Evolutionary conservation across 30 jellyfish, hydroid and myxozoan genomes (phyloP), one percentile per base, ranked within the genome.

Genomic region (Cassiopea andromeda): DNA sequence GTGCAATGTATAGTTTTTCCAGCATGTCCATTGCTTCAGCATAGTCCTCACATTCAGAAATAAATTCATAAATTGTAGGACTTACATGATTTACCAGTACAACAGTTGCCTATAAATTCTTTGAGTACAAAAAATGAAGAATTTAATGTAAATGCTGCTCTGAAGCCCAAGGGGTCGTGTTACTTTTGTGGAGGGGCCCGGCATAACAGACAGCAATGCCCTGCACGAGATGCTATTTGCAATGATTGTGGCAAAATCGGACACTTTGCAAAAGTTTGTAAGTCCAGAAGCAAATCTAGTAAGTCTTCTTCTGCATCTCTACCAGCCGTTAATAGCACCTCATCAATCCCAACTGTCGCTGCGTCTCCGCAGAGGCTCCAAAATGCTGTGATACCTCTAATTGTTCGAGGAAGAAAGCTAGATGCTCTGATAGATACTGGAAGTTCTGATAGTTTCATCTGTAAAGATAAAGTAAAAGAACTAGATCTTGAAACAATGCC

Each of bases 401-500:
- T 3, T 54, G 12, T 54, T 54, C 12, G 64, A 6, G 64, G 64
- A 10, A 54, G 10, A 10, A 54, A 54, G 0, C 38, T 27, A 27
- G 38, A 27, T 27, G 0, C 38, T 27, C 38, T 27, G 38, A 27
- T 27, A 27, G 38, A 27, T 0, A 27, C 38, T 27, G 38, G 38
- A 27, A 27, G 94, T 79, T 58, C 57, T 77, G 91, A 87, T 9
- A 74, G 84, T 46, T 87, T 54, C 44, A 87, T 87, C 64, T 58
- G 1, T 54, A 48, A 48, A 5, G 45, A 47, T 44, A 38, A 9
- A 15, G 91, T 60, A 27, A 38, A 60, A 61, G 66, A 61, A 46
- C 68, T 87, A 13, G n/a, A 67, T 47, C 68, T 69, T 7, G 77
- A 87, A 13, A 15, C 2, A 13, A 75, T 47, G 2, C 45, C 60